Conservation (phyloP, 2,888 invertebrate genomes). For the Cartodere bifasciata region DNA sequence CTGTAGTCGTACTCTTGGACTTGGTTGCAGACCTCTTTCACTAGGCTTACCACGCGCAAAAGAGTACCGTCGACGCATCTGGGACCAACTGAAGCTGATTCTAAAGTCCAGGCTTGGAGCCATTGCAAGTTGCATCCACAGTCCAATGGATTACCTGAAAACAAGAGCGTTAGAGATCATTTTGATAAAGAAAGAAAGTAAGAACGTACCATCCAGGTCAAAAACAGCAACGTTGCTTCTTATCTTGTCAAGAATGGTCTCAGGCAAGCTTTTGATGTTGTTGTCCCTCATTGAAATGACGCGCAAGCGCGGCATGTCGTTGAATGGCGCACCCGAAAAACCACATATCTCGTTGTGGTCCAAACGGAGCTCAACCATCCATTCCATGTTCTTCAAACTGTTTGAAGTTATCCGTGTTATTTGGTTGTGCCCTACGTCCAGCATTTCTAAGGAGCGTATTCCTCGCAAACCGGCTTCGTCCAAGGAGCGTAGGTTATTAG, state of each 20-base stretch:
- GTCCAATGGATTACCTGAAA: conserved; percentile 64
- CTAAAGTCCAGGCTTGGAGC: conserved; percentile 72
- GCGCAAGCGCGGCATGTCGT: conserved; percentile 72
- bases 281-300: conserved; percentile 68
- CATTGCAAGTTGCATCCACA: conserved; percentile 75
- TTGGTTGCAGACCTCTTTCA: conserved; percentile 50
- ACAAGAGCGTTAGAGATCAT: conserved; percentile 3
- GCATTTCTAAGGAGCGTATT: conserved; percentile 65
- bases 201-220: conserved; percentile 64
- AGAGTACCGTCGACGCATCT: conserved; percentile 67
- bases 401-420: conserved; percentile 50
- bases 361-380: conserved; percentile 75
- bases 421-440: conserved; percentile 73
- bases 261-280: conserved; percentile 58
- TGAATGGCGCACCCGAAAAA: conserved; percentile 68
- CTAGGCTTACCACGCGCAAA: conserved; percentile 59
- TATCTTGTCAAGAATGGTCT: conserved; percentile 60
- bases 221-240: conserved; percentile 70
- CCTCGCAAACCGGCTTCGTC: conserved; percentile 63
- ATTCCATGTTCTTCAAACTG: conserved; percentile 65
- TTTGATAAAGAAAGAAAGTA: no score
- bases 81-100: conserved; percentile 61
- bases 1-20: conserved; percentile 33
- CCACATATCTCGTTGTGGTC: conserved; percentile 74
- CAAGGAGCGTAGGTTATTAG: conserved; percentile 62